Percentiles rank a stretch among this genome's conserved stretches.
Evolutionary conservation across 2,797 vertebrate species (phyloP).

Genomic region (Semotilus atromaculatus): DNA sequence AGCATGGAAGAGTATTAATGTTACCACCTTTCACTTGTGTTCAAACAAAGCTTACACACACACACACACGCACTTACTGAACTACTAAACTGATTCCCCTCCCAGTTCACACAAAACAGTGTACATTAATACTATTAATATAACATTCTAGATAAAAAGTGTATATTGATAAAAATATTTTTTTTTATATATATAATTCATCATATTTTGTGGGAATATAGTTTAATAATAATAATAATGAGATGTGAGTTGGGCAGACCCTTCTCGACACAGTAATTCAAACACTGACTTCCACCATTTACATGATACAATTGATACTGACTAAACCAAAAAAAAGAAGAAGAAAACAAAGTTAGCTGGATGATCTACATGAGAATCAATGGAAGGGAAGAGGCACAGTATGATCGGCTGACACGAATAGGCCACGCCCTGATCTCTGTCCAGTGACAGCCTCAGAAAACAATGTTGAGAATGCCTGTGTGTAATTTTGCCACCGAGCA

Average conservation of each 20-base stretch:
- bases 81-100: not conserved
- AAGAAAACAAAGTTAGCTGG: not conserved
- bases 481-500: conserved; percentile 41
- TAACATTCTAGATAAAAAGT: too few species aligned
- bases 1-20: not conserved
- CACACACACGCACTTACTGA: not conserved
- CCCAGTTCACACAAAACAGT: not conserved
- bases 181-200: not conserved
- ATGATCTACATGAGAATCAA: conserved; percentile 32
- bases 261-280: not conserved
- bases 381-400: not conserved
- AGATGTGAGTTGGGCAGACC: not conserved
- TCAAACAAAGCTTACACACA: not conserved
- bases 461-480: conserved; percentile 51
- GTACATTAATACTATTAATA: not conserved
- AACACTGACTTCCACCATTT: not conserved
- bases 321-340: not conserved
- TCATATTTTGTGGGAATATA: not conserved
- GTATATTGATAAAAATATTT: not conserved
- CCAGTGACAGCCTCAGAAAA: conserved; percentile 36
- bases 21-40: not conserved
- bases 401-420: conserved; percentile 27
- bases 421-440: conserved; percentile 34
- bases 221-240: not conserved
- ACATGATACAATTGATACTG: not conserved